A percentile compares a stretch with the other conserved stretches of the same genome.
Conservation (phyloP, 2,113 vertebrate genomes). For the Seriola aureovittata region DNA sequence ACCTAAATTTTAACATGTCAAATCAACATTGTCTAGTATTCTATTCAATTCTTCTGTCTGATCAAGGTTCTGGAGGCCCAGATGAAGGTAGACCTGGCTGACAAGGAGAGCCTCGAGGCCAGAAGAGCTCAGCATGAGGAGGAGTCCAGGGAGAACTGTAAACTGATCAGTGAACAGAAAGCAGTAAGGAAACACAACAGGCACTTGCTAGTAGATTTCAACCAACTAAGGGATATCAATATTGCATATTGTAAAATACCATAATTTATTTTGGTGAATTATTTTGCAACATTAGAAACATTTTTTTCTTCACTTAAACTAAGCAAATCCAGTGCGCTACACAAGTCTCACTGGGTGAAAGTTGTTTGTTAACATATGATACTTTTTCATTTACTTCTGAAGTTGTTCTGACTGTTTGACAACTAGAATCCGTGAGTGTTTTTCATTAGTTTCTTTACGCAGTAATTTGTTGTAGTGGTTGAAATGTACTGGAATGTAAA, state of each 20-base stretch:
- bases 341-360: not conserved
- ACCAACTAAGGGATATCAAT: not conserved
- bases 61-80: conserved; percentile 94
- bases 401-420: conserved; percentile 7
- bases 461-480: conserved; percentile 22
- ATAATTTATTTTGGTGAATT: not conserved
- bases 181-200: conserved; percentile 85
- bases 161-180: conserved; percentile 97
- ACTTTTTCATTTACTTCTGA: conserved; percentile 3
- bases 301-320: not conserved
- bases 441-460: not conserved
- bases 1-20: conserved; percentile 13
- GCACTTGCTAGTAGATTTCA: not conserved
- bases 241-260: not conserved
- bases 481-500: conserved; percentile 11
- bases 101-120: conserved; percentile 94
- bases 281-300: not conserved
- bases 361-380: not conserved
- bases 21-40: not conserved
- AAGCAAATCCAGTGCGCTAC: not conserved
- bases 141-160: conserved; percentile 94
- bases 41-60: conserved; percentile 20
- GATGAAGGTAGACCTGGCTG: conserved; percentile 95
- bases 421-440: not conserved
- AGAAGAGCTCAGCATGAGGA: conserved; percentile 93